Conservation (phyloP, 2,113 vertebrate species). For the Phycodurus eques region DNA sequence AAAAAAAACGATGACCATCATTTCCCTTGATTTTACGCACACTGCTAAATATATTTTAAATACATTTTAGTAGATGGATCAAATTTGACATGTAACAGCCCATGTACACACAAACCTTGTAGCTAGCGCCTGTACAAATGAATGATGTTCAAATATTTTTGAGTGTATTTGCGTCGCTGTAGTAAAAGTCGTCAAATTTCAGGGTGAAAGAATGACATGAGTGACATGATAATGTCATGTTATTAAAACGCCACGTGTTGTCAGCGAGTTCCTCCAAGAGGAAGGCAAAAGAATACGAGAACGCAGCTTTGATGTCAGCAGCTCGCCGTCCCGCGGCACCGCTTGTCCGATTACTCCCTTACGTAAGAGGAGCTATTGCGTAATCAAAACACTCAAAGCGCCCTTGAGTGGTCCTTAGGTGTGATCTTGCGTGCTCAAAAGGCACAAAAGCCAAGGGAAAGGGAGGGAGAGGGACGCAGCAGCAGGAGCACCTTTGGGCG, state of each 20-base stretch:
- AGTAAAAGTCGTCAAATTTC: background rate
- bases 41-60: too few relatives aligned
- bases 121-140: too few relatives aligned
- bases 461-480: constrained; percentile 8
- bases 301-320: constrained; percentile 16
- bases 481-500: constrained; percentile 34
- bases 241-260: background rate
- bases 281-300: constrained; percentile 26
- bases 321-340: constrained; percentile 32
- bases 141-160: background rate
- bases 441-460: constrained; percentile 6
- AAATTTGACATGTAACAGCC: background rate
- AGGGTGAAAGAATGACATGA: background rate
- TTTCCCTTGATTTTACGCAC: too few relatives aligned
- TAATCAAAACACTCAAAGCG: constrained; percentile 45
- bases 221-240: background rate
- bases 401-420: constrained; percentile 52
- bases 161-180: background rate
- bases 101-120: background rate
- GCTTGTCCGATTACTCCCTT: constrained; percentile 48
- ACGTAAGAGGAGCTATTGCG: constrained; percentile 48
- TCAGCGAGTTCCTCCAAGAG: background rate
- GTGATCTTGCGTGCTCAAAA: constrained; percentile 29
- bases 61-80: background rate
- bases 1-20: too few relatives aligned